These are phyloP conservation scores for Dermochelys coriacea DNA, from an alignment of 2,797 vertebrate species.

Conservation along the genomic window DNA sequence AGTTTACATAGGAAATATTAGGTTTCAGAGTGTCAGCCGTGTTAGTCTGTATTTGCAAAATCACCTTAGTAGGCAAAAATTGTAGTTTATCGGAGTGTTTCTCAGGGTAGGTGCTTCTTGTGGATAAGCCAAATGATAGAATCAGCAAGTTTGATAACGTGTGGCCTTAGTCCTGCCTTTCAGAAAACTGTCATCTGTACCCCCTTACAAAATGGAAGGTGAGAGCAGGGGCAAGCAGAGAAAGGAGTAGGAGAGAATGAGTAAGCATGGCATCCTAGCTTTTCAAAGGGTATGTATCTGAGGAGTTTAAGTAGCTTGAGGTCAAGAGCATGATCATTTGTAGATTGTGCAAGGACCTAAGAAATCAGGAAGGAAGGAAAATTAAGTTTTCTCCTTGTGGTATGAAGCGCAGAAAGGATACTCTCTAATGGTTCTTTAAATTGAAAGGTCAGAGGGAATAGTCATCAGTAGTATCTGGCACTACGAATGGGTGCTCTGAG, in stretches of 20 bases:
- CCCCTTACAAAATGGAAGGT: neutral
- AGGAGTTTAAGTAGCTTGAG: constrained; percentile 10
- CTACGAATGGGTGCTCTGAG: neutral
- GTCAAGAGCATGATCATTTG: neutral
- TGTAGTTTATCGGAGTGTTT: neutral
- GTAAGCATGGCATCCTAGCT: neutral
- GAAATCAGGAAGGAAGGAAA: constrained; percentile 29
- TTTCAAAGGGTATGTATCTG: neutral
- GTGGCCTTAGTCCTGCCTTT: neutral
- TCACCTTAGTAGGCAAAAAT: neutral
- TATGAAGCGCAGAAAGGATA: neutral
- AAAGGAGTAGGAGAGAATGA: neutral
- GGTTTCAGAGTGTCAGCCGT: too few relatives aligned
- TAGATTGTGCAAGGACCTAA: constrained; percentile 18
- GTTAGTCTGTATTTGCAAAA: too few relatives aligned
- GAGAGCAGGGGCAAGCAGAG: neutral
- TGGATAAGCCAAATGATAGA: neutral
- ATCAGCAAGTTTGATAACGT: neutral
- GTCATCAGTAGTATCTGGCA: neutral
- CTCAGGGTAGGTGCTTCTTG: neutral
- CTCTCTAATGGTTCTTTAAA: neutral
- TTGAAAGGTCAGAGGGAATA: neutral
- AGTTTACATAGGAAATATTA: accelerated
- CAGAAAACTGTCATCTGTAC: neutral
- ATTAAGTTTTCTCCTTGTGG: neutral